A percentile compares a stretch with the other conserved stretches of the same genome.
Evolutionary conservation across 2,888 invertebrate species (phyloP).

Genomic region (Torymus tubicola): DNA sequence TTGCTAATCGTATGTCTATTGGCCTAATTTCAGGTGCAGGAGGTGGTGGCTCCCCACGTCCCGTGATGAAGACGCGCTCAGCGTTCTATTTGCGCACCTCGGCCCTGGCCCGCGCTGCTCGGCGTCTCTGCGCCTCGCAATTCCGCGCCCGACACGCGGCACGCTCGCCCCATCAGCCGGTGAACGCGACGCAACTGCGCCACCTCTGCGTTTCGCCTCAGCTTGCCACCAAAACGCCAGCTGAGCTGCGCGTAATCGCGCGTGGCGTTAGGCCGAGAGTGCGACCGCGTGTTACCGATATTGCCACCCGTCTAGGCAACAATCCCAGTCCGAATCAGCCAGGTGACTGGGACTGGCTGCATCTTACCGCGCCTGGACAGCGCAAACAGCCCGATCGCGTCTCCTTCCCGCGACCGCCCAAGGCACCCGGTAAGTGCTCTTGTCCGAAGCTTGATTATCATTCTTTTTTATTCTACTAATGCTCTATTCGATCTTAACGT

Average conservation of each 20-base stretch:
- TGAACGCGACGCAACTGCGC: slow-evolving; percentile 72
- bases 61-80: slow-evolving; percentile 97
- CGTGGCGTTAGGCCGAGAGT: slow-evolving; percentile 71
- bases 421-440: slow-evolving; percentile 83
- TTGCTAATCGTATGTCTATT: too few relatives aligned
- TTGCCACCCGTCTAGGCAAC: slow-evolving; percentile 84
- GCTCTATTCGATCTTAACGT: not conserved
- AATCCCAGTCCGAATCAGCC: slow-evolving; percentile 76
- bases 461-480: too few relatives aligned
- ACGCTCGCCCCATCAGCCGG: slow-evolving; percentile 86
- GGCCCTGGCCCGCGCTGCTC: slow-evolving; percentile 91
- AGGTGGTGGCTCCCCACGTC: slow-evolving; percentile 83
- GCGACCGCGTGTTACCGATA: slow-evolving; percentile 80
- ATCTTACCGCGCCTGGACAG: slow-evolving; percentile 85
- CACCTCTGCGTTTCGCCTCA: slow-evolving; percentile 75
- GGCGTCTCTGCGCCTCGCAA: slow-evolving; percentile 90
- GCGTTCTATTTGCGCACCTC: slow-evolving; percentile 97
- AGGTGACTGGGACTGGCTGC: slow-evolving; percentile 83
- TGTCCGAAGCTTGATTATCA: too few relatives aligned
- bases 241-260: slow-evolving; percentile 71
- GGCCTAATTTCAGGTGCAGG: slow-evolving; percentile 60
- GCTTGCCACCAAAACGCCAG: slow-evolving; percentile 69
- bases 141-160: slow-evolving; percentile 91
- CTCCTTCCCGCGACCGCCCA: slow-evolving; percentile 94
- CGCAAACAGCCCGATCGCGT: slow-evolving; percentile 89